Percentiles rank a stretch among this genome's conserved stretches.
Conservation (phyloP, 2,113 vertebrate species). For the Micronisus gabar region DNA sequence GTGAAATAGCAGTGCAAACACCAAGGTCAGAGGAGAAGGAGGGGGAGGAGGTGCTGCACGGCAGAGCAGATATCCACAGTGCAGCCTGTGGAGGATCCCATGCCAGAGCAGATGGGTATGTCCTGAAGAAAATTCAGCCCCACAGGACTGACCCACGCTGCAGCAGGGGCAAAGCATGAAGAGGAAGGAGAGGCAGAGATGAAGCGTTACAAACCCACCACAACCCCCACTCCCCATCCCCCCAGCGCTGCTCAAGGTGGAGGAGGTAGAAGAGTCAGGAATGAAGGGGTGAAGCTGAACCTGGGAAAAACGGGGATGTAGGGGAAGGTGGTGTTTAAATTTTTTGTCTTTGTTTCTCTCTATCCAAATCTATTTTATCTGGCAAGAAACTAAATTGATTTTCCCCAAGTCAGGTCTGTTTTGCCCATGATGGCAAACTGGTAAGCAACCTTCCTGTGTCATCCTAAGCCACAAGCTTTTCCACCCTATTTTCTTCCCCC, state of each 20-base stretch:
- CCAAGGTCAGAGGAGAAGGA: not conserved
- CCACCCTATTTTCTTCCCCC: not conserved
- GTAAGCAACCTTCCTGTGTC: not conserved
- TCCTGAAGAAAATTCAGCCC: not conserved
- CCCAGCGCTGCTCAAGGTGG: not conserved
- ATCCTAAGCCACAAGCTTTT: not conserved
- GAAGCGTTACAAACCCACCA: not conserved
- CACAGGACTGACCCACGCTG: rapidly evolving
- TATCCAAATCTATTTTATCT: not conserved
- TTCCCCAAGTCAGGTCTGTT: not conserved
- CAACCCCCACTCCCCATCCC: not conserved
- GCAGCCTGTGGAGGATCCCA: not conserved
- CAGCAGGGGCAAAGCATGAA: not conserved
- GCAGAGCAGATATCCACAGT: not conserved
- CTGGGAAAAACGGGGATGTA: not conserved
- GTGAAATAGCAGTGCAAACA: not conserved
- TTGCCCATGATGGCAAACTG: not conserved
- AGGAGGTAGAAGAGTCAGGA: not conserved
- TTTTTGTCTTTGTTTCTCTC: not conserved
- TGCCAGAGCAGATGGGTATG: not conserved
- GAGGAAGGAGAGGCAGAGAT: rapidly evolving
- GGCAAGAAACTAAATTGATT: not conserved
- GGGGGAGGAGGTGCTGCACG: not conserved
- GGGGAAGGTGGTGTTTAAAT: not conserved
- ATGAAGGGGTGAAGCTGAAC: not conserved